phyloP scores from a whole-genome alignment of 2,888 invertebrate species.

The Drosophila atroscutellata region DNA sequence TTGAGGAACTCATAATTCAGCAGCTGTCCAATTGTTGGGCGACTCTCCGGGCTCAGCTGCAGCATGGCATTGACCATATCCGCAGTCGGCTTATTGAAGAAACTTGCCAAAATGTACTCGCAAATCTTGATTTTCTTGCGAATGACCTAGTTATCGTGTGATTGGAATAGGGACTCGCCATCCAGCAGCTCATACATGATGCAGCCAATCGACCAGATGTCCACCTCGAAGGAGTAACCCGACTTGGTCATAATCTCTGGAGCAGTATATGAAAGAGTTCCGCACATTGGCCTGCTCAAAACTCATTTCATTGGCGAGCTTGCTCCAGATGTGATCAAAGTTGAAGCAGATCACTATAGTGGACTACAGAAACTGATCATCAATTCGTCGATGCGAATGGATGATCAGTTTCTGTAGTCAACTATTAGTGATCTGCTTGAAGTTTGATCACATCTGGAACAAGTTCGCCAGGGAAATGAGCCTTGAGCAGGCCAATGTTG shows the following conservation, averaged over 20 bases:
- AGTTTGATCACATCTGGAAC: too few relatives aligned
- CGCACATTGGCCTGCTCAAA: too few relatives aligned
- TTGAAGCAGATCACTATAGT: too few relatives aligned
- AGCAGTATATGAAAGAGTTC: conserved; percentile 99
- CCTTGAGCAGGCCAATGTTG: too few relatives aligned
- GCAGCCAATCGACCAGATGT: conserved; percentile 99
- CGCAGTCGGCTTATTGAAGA: conserved; percentile 88
- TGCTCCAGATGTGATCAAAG: too few relatives aligned
- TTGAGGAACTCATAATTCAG: conserved; percentile 87
- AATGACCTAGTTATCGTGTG: conserved; percentile 96
- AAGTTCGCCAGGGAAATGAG: too few relatives aligned
- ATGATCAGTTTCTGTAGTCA: too few relatives aligned
- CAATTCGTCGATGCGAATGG: too few relatives aligned
- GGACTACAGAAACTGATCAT: too few relatives aligned
- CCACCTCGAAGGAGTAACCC: conserved; percentile 99
- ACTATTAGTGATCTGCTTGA: too few relatives aligned
- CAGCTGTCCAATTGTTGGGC: conserved; percentile 92
- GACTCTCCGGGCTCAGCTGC: conserved; percentile 91
- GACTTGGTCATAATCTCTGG: conserved; percentile 98
- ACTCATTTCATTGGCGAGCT: too few relatives aligned
- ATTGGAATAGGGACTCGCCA: conserved; percentile 99
- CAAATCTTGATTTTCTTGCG: conserved; percentile 97
- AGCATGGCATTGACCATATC: conserved; percentile 93
- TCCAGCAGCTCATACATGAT: conserved; percentile 98
- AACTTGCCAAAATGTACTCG: conserved; percentile 92